Percentiles rank a stretch among this genome's conserved stretches.
phyloP scores from a whole-genome alignment of 2,797 vertebrate species.

The Sebastes minor region DNA sequence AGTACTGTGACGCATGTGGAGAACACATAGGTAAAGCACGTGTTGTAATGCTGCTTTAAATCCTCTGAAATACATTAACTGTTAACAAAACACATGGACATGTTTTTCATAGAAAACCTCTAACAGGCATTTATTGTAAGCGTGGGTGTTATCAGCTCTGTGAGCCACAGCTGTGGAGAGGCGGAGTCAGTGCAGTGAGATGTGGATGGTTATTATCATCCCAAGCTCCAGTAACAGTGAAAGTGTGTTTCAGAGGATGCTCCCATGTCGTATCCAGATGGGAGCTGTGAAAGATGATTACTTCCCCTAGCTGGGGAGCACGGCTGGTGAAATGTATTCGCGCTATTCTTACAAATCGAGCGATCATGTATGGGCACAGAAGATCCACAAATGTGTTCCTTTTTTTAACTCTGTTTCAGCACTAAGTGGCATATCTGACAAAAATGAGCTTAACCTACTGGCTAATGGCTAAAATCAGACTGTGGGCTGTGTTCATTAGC shows the following conservation, averaged over 20 bases:
- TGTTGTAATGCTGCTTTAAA: neutral
- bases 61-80: conserved; percentile 3
- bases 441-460: conserved; percentile 9
- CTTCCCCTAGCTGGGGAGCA: conserved; percentile 55
- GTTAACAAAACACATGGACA: conserved; percentile 26
- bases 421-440: neutral
- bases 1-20: conserved; percentile 97
- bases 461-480: conserved; percentile 16
- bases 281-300: conserved; percentile 69
- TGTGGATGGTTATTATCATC: conserved; percentile 70
- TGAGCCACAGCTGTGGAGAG: conserved; percentile 69
- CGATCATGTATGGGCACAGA: conserved; percentile 11
- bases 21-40: conserved; percentile 92
- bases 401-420: neutral
- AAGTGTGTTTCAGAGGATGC: conserved; percentile 58
- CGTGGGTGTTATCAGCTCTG: conserved; percentile 44
- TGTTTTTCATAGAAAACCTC: conserved; percentile 38
- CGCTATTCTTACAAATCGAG: conserved; percentile 17
- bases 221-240: conserved; percentile 57
- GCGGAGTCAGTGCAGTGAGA: conserved; percentile 61
- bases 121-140: conserved; percentile 46
- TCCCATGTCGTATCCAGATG: conserved; percentile 71
- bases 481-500: neutral
- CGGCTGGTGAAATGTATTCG: conserved; percentile 40
- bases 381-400: too few relatives aligned